Conservation (phyloP, 1,140 invertebrate genomes). For the Oscheius sp. region DNA sequence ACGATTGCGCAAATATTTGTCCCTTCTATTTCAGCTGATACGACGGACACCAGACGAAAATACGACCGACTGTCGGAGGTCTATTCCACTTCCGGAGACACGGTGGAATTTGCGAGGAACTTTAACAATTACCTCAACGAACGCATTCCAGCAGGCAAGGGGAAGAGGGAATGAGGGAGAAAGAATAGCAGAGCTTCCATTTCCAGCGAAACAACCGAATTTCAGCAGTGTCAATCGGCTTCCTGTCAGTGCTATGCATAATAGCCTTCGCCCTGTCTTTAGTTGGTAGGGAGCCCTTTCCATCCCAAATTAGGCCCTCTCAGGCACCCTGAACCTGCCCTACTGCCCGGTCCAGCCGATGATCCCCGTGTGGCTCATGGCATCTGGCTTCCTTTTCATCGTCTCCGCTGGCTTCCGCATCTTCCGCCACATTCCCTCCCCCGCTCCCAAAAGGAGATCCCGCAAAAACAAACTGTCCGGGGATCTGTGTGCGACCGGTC, state of each 20-base stretch:
- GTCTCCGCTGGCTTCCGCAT: constrained; percentile 32
- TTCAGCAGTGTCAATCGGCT: constrained; percentile 26
- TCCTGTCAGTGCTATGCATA: constrained; percentile 15
- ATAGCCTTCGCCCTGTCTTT: constrained; percentile 24
- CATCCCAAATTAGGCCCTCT: background rate
- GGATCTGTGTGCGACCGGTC: background rate
- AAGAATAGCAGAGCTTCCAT: background rate
- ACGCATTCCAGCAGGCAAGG: constrained; percentile 20
- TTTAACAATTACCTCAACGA: constrained; percentile 36
- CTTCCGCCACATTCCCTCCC: constrained; percentile 20
- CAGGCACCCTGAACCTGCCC: constrained; percentile 32
- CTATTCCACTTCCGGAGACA: constrained; percentile 33
- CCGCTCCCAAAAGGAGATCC: background rate
- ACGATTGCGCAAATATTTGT: background rate
- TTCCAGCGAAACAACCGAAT: background rate
- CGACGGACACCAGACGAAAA: constrained; percentile 13
- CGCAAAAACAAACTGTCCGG: background rate
- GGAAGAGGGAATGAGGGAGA: background rate
- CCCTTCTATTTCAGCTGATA: constrained; percentile 18
- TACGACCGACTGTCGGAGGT: constrained; percentile 35
- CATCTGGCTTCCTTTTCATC: constrained; percentile 32
- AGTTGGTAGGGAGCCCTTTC: constrained; percentile 16
- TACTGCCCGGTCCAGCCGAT: constrained; percentile 37
- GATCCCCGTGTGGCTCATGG: constrained; percentile 39
- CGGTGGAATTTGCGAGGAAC: constrained; percentile 39